These are phyloP conservation scores for Lophius americanus DNA, from an alignment of 2,797 vertebrate species.

Conservation along the genomic window DNA sequence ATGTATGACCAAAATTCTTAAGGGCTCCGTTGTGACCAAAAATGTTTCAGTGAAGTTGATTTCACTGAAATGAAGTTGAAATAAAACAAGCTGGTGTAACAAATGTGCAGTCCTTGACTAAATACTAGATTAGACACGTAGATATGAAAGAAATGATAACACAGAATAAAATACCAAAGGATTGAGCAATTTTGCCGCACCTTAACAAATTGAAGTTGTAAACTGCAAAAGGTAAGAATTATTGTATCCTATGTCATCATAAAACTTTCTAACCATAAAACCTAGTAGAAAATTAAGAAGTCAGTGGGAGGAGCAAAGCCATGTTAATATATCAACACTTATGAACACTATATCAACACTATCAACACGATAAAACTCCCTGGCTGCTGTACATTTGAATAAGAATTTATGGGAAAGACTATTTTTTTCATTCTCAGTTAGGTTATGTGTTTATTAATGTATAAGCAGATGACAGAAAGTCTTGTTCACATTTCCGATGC, in stretches of 20 bases:
- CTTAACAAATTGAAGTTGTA: background rate
- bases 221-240: background rate
- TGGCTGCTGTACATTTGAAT: too few species aligned
- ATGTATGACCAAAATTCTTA: slow-evolving; percentile 5
- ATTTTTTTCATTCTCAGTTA: too few species aligned
- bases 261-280: background rate
- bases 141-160: background rate
- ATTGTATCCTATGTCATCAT: background rate
- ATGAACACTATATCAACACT: too few species aligned
- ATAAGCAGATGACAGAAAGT: background rate
- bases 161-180: background rate
- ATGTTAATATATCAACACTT: too few species aligned
- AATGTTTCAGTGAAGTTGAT: slow-evolving; percentile 1
- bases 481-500: background rate
- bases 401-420: too few species aligned
- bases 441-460: too few species aligned
- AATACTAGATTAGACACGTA: too few species aligned
- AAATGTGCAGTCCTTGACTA: background rate
- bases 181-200: background rate
- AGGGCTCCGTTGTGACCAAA: slow-evolving; percentile 6
- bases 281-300: too few species aligned
- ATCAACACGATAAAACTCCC: too few species aligned
- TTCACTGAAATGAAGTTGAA: slow-evolving; percentile 1
- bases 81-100: background rate
- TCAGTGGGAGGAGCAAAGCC: too few species aligned